Evolutionary conservation across 2,113 vertebrate species (phyloP), one percentile per base, ranked within the genome.

Genomic region (Pantherophis guttatus): DNA sequence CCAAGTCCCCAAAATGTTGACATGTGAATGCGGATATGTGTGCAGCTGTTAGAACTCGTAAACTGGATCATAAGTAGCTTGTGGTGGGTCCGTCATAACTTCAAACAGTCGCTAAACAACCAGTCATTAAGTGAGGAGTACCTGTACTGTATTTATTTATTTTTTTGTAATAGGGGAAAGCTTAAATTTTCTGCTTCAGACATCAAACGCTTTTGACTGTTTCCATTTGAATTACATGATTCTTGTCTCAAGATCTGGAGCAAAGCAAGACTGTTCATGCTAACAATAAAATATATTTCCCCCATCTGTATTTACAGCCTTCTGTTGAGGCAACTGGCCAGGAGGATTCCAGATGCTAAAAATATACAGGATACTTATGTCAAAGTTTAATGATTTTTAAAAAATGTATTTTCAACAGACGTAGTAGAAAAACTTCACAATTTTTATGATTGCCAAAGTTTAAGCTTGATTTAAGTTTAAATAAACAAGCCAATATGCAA

Each of bases 311-410:
- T 85, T 91, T 24, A 54, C 50, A 55, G 26, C 59, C 62, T 90
- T 91, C 70, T 91, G 90, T 86, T 91, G 70, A 12, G 90, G 70
- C 52, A 85, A 57, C 24, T 85, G 52, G n/a, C 65, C 70, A 91
- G 52, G n/a, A 91, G 21, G n/a, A 81, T 91, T 57, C 15, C 39
- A 87, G 48, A 87, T 1, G 8, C 21, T 92, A 57, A 54, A 23
- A 92, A 50, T 2, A 65, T 65, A 17, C 6, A 39, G 85, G 13
- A 8, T 81, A 57, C 15, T 57, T 92, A 17, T 87, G 39, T 57
- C 91, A 91, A 87, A 90, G 24, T 55, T 50, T 55, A 33, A 53
- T 57, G 15, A 21, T 13, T 33, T 29, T 29, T 52, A 1, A 33
- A 33, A 26, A 33, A 87, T 65, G 9, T 65, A 19, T n/a, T 39